phyloP scores from a whole-genome alignment of 2,888 invertebrate species.

The Drosophila pseudotalamancana region DNA sequence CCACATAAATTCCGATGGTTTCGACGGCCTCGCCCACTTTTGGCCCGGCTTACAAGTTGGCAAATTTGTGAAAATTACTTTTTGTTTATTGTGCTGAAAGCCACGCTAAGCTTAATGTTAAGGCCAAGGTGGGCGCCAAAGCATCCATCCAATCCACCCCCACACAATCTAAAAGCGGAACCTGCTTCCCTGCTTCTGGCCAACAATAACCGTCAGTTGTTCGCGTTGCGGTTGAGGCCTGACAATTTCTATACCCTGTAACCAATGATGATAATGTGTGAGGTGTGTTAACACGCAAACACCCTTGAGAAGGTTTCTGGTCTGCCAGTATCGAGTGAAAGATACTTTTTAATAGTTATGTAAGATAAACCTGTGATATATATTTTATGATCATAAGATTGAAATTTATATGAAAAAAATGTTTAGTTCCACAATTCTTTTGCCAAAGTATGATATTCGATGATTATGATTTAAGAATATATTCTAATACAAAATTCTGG shows the following conservation, averaged over 20 bases:
- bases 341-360: no score
- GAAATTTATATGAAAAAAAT: no score
- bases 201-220: slow-evolving; percentile 68
- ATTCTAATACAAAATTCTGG: no score
- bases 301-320: no score
- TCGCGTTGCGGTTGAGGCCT: slow-evolving; percentile 45
- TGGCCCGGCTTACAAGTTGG: slow-evolving; percentile 80
- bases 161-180: not conserved
- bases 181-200: slow-evolving; percentile 9
- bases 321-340: not conserved
- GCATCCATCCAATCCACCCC: slow-evolving; percentile 27
- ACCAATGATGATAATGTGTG: not conserved
- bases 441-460: no score
- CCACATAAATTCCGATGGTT: slow-evolving; percentile 82
- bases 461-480: no score
- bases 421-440: no score
- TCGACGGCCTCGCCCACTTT: slow-evolving; percentile 59
- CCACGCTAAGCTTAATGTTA: slow-evolving; percentile 69
- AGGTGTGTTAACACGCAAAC: not conserved
- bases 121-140: slow-evolving; percentile 60
- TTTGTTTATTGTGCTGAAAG: slow-evolving; percentile 81
- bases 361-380: no score
- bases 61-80: slow-evolving; percentile 84
- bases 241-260: slow-evolving; percentile 20
- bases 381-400: no score